A percentile compares a stretch with the other conserved stretches of the same genome.
Conservation (phyloP, 2,888 invertebrate species). For the Clanis bilineata region DNA sequence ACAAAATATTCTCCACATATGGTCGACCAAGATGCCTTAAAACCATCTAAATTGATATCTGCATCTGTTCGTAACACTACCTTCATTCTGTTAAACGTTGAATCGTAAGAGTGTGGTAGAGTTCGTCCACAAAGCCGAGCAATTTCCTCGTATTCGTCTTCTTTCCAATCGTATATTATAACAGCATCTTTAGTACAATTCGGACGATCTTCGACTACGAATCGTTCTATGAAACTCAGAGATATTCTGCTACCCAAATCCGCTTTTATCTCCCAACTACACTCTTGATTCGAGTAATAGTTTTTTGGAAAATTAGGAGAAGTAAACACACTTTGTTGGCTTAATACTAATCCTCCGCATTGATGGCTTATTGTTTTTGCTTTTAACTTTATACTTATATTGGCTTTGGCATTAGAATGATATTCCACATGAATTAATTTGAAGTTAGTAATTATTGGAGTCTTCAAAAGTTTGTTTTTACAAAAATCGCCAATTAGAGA, state of each 20-base stretch:
- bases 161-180: conserved; percentile 82
- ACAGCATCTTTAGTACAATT: conserved; percentile 90
- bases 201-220: conserved; percentile 86
- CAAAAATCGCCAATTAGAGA: conserved; percentile 84
- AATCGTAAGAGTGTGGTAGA: conserved; percentile 79
- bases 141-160: conserved; percentile 77
- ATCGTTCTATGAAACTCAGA: conserved; percentile 86
- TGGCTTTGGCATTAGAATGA: conserved; percentile 74
- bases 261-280: conserved; percentile 88
- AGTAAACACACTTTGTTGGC: conserved; percentile 61
- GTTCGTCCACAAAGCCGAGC: conserved; percentile 87
- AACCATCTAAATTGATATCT: conserved; percentile 86
- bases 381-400: conserved; percentile 48
- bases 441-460: conserved; percentile 70
- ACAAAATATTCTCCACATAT: conserved; percentile 88
- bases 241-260: conserved; percentile 86
- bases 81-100: conserved; percentile 85
- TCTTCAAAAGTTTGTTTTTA: conserved; percentile 70
- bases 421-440: conserved; percentile 86
- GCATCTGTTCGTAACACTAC: conserved; percentile 88
- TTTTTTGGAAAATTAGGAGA: conserved; percentile 84
- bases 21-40: conserved; percentile 84
- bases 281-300: conserved; percentile 90
- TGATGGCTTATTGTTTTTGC: conserved; percentile 71
- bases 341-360: conserved; percentile 86